Evolutionary conservation across 2,797 vertebrate genomes (phyloP), one percentile per base, ranked within the genome.

Genomic region (Setipinna tenuifilis): DNA sequence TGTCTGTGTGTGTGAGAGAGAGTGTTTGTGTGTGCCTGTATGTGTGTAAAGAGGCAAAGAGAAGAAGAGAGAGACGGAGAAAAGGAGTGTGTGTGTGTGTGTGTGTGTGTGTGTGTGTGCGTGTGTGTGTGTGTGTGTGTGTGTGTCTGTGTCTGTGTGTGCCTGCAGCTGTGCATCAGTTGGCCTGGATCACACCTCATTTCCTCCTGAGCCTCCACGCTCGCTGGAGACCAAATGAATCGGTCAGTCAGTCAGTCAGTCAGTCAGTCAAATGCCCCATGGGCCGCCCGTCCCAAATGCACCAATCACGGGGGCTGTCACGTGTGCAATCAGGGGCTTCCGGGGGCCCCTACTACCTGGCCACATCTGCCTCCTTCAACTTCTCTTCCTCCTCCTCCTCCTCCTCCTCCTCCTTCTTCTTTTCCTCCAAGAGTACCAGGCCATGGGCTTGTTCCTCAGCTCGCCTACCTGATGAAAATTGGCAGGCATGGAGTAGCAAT

Each of bases 391-490:
- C 50, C 50, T 54, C 50, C 7, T 54, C 50, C 7, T 54, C 50
- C 50, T 54, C 50, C 50, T 54, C 50, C 50, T 54, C 50, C 14
- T 14, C 50, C 50, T 9, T 7, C 50, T 54, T 7, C 50, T 14
- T 9, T 9, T 54, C 50, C 50, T 10, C 2, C 7, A 9, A 54
- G 50, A 54, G 50, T 7, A 54, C 14, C 50, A 14, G 17, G 31
- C 35, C 17, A 3, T 78, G 17, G 71, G 31, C 21, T 21, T 44
- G 71, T 44, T 44, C 31, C 71, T 35, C 3, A 16, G 28, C 68
- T 78, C 71, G 19, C 31, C 71, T 78, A 44, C 71, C 71, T 78
- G 35, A 78, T 78, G 71, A 75, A 75, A 75, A 78, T 78, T 78
- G 71, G 71, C 71, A 78, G 71, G 71, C 31, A 31, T 78, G 71